Base-by-base conservation (phyloP, 2,888 invertebrate species). In the Hyalella azteca region DNA sequence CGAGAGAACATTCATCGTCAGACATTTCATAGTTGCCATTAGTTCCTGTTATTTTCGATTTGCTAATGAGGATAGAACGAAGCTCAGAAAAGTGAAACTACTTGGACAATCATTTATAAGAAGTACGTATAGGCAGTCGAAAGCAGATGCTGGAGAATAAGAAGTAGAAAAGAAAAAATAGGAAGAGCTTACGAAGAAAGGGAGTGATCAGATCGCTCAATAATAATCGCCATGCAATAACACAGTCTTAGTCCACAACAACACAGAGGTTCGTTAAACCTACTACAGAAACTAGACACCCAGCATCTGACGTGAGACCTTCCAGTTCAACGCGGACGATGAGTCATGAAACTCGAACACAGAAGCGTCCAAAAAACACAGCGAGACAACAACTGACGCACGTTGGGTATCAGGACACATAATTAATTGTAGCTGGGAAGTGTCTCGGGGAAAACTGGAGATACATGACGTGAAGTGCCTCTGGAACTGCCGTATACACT, bases 201-300 rank as follows among this genome's bases (percentile, higher is more conserved):
- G 39, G 66, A 66, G 66, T 66, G 66, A 66, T 66, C 66, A 66
- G 66, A 66, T 66, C 66, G 36, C 32, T 36, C 66, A 66, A 66
- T 29, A 39, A 36, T 66, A 66, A 66, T 36, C 36, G 36, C 66
- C 29, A 66, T 66, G 66, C 66, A 66, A 36, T 66, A 66, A 66
- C 19, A 66, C 36, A 36, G 36, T 29, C 66, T 36, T 66, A 66
- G 36, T 36, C 66, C 32, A 66, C 66, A 66, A 66, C 66, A 66
- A 66, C 66, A 66, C 66, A 66, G 36, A 66, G 19, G 54, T 54
- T 22, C 54, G 3, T 29, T 54, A 54, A 54, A 54, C 4, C 11
- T 54, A 54, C 54, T n/a, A n/a, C 54, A 4, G 29, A 26, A 54
- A 22, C 54, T 22, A 54, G 54, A 54, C 54, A 22, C 9, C 49